Evolutionary conservation across 2,113 vertebrate genomes (phyloP).

Genomic region (Microcebus ravelobensis): DNA sequence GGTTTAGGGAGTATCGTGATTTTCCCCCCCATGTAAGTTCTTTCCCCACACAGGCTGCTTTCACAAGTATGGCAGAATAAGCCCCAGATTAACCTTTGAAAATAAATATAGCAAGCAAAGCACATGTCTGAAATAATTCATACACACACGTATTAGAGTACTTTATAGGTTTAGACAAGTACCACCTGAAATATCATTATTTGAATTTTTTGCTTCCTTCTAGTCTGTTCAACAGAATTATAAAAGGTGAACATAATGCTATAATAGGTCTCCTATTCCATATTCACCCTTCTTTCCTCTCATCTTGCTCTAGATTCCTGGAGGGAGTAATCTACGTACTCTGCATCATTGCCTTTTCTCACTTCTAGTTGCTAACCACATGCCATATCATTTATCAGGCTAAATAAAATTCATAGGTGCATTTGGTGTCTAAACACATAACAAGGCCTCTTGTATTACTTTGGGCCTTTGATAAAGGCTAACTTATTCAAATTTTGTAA

Average conservation of each 20-base stretch:
- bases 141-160: neutral
- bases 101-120: neutral
- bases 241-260: neutral
- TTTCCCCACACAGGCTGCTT: neutral
- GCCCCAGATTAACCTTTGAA: neutral
- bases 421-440: neutral
- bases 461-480: neutral
- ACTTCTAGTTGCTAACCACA: neutral
- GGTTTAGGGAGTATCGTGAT: neutral
- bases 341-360: neutral
- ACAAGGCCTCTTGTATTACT: neutral
- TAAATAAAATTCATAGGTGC: neutral
- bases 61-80: neutral
- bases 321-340: neutral
- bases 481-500: neutral
- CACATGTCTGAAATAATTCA: neutral
- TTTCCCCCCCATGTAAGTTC: neutral
- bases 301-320: neutral
- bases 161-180: neutral
- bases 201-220: neutral
- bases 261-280: neutral
- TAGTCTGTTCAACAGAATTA: slow-evolving; percentile 3
- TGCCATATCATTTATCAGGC: neutral
- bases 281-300: neutral
- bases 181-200: neutral